Evolutionary conservation across 2,888 invertebrate species (phyloP).

Genomic region (Acanthosepion pharaonis): DNA sequence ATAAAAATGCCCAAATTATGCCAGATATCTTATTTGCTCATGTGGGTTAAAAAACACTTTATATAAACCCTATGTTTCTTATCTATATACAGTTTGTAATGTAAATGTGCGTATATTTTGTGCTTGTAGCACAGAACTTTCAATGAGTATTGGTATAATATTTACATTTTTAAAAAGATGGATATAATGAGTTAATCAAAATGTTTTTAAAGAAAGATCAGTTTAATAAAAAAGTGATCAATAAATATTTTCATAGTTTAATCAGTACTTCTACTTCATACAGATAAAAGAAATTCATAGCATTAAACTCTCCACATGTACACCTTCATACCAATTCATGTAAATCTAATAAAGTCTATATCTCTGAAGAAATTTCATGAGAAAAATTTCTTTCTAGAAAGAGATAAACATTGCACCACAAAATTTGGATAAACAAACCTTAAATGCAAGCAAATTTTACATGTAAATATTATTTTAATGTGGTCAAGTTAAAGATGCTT

Average conservation of each 20-base stretch:
- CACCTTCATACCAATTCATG: not conserved
- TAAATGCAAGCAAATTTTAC: not conserved
- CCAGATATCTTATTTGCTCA: not conserved
- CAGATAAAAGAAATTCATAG: not conserved
- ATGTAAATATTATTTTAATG: not conserved
- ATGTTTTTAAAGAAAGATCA: not conserved
- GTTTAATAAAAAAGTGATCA: not conserved
- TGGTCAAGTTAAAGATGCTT: not conserved
- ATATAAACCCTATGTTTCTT: conserved; percentile 1
- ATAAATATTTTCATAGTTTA: not conserved
- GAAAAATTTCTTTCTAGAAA: not conserved
- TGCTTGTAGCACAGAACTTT: not conserved
- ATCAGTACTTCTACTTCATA: not conserved
- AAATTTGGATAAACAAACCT: conserved; percentile 17
- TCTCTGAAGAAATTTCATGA: not conserved
- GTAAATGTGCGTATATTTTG: conserved; percentile 33
- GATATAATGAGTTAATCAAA: not conserved
- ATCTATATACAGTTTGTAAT: not conserved
- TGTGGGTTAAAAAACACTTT: not conserved
- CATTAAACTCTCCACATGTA: too few relatives aligned
- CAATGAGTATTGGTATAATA: conserved; percentile 22
- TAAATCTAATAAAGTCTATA: not conserved
- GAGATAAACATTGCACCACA: not conserved
- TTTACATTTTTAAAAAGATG: not conserved
- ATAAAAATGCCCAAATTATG: conserved; percentile 7